phyloP scores from a whole-genome alignment of 2,888 invertebrate genomes.

The Melieria crassipennis region DNA sequence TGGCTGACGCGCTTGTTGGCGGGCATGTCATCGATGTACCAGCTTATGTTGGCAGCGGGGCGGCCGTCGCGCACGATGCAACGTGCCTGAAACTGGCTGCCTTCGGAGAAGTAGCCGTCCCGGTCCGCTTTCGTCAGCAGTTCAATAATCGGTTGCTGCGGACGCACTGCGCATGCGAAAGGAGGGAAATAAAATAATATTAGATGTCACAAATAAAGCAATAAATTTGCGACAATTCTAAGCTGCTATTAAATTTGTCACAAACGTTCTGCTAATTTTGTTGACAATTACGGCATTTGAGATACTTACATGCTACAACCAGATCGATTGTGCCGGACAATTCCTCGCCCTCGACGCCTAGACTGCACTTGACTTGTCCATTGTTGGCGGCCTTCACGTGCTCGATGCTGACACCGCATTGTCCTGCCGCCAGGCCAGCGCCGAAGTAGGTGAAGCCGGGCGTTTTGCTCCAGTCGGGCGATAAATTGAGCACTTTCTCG shows the following conservation, averaged over 20 bases:
- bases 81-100: conserved; percentile 72
- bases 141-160: conserved; percentile 61
- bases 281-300: background rate
- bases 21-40: conserved; percentile 75
- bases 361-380: conserved; percentile 75
- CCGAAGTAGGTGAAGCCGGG: conserved; percentile 70
- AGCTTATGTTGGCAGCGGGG: conserved; percentile 80
- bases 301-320: conserved; percentile 77
- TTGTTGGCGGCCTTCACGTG: conserved; percentile 74
- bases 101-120: conserved; percentile 66
- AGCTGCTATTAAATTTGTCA: background rate
- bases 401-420: conserved; percentile 77
- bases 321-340: conserved; percentile 71
- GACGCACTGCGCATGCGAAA: conserved; percentile 53
- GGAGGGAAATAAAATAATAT: background rate
- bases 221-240: background rate
- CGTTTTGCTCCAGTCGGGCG: conserved; percentile 64
- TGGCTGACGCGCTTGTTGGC: conserved; percentile 71
- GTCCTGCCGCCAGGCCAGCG: conserved; percentile 70
- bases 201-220: background rate
- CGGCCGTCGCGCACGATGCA: conserved; percentile 77
- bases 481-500: conserved; percentile 66
- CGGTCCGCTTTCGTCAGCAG: conserved; percentile 51
- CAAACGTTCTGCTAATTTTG: background rate
- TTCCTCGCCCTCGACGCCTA: conserved; percentile 73